Percentiles rank a stretch among this genome's conserved stretches.
Conservation (phyloP, 2,888 invertebrate species). For the Tubulanus polymorphus region DNA sequence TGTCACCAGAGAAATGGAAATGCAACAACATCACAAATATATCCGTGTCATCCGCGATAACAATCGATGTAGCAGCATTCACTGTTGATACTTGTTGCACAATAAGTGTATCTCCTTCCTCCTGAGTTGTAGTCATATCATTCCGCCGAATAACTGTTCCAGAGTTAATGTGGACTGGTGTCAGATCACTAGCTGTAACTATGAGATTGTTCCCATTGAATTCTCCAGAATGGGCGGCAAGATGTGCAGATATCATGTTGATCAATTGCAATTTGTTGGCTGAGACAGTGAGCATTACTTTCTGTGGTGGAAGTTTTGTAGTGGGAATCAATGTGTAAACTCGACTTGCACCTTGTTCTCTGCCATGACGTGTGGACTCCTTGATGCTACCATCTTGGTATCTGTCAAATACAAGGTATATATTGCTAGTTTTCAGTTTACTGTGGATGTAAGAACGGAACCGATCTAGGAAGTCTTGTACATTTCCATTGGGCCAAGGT, state of each 20-base stretch:
- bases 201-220: background rate
- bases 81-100: background rate
- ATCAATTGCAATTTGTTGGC: background rate
- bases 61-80: too few relatives aligned
- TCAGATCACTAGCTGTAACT: background rate
- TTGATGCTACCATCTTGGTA: background rate
- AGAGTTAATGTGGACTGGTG: background rate
- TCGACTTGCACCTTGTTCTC: background rate
- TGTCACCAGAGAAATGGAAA: too few relatives aligned
- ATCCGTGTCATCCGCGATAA: too few relatives aligned
- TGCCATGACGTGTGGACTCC: background rate
- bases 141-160: background rate
- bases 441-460: conserved; percentile 4
- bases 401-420: background rate
- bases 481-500: conserved; percentile 13
- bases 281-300: background rate
- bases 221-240: background rate
- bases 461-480: conserved; percentile 12
- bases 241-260: background rate
- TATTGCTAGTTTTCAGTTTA: background rate
- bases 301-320: background rate
- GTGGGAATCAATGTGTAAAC: background rate
- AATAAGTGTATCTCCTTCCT: background rate
- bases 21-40: too few relatives aligned
- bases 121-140: background rate